A percentile compares a stretch with the other conserved stretches of the same genome.
These are phyloP conservation scores for Brachionus koreanus DNA, from an alignment of 1,140 invertebrate species.

Conservation along the genomic window DNA sequence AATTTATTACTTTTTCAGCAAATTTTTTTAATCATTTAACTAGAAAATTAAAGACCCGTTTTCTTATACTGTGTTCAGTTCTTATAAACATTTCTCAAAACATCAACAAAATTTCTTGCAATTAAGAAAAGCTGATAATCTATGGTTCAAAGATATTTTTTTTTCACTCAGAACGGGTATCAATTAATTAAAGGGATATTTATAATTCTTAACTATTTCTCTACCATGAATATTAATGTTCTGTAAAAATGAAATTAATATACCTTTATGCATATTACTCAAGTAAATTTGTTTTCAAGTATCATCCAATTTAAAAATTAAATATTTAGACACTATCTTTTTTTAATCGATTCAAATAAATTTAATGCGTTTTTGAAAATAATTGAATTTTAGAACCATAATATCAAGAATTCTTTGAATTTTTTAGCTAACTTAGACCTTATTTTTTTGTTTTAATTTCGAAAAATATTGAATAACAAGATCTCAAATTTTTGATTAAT, in stretches of 20 bases:
- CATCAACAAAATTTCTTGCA: too few relatives aligned
- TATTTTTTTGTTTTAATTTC: too few relatives aligned
- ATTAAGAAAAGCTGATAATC: too few relatives aligned
- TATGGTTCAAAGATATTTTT: too few relatives aligned
- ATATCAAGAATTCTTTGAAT: too few relatives aligned
- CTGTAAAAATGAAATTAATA: background rate
- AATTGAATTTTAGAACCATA: too few relatives aligned
- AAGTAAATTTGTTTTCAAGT: background rate
- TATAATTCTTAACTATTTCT: background rate
- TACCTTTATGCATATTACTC: background rate
- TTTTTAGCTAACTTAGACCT: too few relatives aligned
- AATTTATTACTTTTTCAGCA: background rate
- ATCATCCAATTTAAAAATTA: background rate
- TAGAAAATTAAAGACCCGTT: background rate
- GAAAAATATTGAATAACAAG: too few relatives aligned
- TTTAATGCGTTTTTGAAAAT: too few relatives aligned
- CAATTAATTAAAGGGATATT: background rate
- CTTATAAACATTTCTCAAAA: too few relatives aligned
- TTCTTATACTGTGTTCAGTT: background rate
- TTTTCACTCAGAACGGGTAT: too few relatives aligned
- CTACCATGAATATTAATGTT: background rate
- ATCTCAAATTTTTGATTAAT: too few relatives aligned
- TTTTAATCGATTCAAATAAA: background rate
- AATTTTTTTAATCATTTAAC: background rate
- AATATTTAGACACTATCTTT: background rate